A percentile compares a stretch with the other conserved stretches of the same genome.
Conservation (phyloP, 2,888 invertebrate genomes). For the Caenorhabditis sinica region DNA sequence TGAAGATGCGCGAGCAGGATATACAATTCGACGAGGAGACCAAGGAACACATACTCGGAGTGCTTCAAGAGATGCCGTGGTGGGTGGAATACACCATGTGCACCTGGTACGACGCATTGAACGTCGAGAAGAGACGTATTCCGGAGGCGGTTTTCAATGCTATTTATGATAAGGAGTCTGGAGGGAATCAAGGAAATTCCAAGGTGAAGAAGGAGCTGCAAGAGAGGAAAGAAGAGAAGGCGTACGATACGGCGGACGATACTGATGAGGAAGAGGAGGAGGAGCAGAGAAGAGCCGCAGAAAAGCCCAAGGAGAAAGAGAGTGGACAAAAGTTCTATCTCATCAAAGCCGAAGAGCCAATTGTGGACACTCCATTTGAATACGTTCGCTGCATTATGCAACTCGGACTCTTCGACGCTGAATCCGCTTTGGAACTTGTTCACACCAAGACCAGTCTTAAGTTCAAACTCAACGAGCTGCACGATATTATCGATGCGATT, state of each 20-base stretch:
- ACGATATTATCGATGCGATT: neutral
- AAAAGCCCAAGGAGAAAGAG: neutral
- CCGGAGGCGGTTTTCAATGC: slow-evolving; percentile 21
- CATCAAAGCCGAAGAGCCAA: neutral
- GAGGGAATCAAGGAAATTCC: too few species aligned
- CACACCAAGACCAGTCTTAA: neutral
- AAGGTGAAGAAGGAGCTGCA: neutral
- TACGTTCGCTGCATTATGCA: slow-evolving; percentile 11
- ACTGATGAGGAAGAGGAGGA: neutral
- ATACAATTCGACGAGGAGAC: slow-evolving; percentile 35
- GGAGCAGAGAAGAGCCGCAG: neutral
- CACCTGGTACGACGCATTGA: slow-evolving; percentile 28
- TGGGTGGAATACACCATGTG: slow-evolving; percentile 19
- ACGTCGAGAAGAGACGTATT: slow-evolving; percentile 6
- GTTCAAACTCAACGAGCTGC: neutral
- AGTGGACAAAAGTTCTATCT: neutral
- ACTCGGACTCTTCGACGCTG: slow-evolving; percentile 23
- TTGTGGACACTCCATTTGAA: neutral
- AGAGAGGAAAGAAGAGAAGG: neutral
- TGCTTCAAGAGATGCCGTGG: slow-evolving; percentile 18
- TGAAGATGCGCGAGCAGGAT: slow-evolving; percentile 3
- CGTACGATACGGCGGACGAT: neutral
- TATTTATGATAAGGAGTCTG: neutral
- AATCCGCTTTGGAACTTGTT: slow-evolving; percentile 14
- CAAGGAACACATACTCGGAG: neutral